These are phyloP conservation scores for Sminthurides aquaticus DNA, from an alignment of 2,888 invertebrate genomes.

Conservation along the genomic window DNA sequence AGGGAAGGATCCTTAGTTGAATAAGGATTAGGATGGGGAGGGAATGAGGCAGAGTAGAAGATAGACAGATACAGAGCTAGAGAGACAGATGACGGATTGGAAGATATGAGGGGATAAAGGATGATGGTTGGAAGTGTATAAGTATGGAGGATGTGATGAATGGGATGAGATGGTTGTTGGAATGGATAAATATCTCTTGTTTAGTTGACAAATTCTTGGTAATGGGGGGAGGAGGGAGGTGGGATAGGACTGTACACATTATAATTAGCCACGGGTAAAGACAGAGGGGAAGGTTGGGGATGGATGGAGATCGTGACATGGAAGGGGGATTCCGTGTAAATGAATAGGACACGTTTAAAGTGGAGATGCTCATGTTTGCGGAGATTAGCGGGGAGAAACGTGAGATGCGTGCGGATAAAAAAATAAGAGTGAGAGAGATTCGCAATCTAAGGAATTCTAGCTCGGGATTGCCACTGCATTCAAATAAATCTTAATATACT, in stretches of 20 bases:
- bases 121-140: not conserved
- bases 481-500: too few relatives aligned
- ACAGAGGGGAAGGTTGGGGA: slow-evolving; percentile 2
- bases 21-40: too few relatives aligned
- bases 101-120: too few relatives aligned
- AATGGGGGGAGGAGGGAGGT: not conserved
- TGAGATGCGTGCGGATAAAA: not conserved
- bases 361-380: not conserved
- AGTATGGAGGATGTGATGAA: not conserved
- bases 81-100: too few relatives aligned
- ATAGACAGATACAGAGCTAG: too few relatives aligned
- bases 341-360: not conserved
- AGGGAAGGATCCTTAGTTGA: too few relatives aligned
- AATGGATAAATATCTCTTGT: not conserved
- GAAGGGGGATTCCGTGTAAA: not conserved
- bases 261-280: slow-evolving; percentile 4
- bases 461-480: too few relatives aligned
- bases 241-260: not conserved
- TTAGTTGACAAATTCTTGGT: not conserved
- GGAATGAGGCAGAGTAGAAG: too few relatives aligned
- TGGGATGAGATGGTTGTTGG: not conserved
- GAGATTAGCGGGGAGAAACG: not conserved
- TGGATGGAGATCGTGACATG: not conserved
- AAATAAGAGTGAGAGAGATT: not conserved
- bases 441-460: not conserved